A percentile compares a stretch with the other conserved stretches of the same genome.
Conservation (phyloP, 2,113 vertebrate genomes). For the Pygoscelis antarcticus region DNA sequence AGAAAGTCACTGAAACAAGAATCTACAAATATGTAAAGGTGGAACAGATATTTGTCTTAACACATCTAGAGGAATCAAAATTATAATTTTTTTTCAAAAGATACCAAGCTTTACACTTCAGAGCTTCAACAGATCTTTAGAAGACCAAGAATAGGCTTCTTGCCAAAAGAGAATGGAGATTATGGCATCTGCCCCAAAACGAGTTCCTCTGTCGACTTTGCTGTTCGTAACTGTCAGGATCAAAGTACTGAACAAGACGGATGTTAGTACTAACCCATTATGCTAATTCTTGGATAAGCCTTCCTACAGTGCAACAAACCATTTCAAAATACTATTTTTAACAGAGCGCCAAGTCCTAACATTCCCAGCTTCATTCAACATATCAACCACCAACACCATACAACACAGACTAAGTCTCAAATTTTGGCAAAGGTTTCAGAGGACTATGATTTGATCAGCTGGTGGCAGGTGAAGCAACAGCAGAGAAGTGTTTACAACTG, state of each 20-base stretch:
- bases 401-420: neutral
- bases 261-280: neutral
- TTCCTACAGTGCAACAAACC: neutral
- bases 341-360: neutral
- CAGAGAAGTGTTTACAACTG: neutral
- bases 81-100: neutral
- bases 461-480: neutral
- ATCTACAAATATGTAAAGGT: neutral
- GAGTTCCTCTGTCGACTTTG: neutral
- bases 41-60: neutral
- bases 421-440: neutral
- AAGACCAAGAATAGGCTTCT: neutral
- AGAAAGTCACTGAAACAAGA: neutral
- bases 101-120: neutral
- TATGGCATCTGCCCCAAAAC: neutral
- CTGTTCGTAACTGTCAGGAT: neutral
- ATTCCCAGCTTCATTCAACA: neutral
- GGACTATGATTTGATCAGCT: neutral
- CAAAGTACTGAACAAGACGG: neutral
- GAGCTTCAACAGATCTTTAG: neutral
- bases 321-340: constrained; percentile 5
- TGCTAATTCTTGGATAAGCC: neutral
- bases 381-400: neutral
- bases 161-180: neutral
- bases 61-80: neutral